phyloP scores from a whole-genome alignment of 35 echinoderm and acorn worm genomes.

The Lytechinus pictus region DNA sequence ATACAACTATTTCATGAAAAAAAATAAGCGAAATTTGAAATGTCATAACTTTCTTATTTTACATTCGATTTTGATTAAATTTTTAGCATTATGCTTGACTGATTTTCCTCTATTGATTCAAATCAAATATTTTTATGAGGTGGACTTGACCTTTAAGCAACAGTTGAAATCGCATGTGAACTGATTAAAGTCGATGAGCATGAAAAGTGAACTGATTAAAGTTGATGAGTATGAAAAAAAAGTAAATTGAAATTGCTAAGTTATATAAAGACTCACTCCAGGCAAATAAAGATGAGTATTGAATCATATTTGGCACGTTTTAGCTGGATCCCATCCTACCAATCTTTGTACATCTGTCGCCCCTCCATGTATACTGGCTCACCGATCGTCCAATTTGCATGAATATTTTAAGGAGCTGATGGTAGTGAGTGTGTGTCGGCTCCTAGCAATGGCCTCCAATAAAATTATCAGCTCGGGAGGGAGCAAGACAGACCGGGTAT shows the following conservation, averaged over 20 bases:
- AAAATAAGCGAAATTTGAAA: too few species aligned
- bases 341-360: slow-evolving; percentile 9
- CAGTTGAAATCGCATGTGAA: background rate
- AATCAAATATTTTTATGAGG: too few species aligned
- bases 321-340: background rate
- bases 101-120: too few species aligned
- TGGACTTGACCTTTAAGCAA: background rate
- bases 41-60: too few species aligned
- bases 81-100: too few species aligned
- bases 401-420: slow-evolving; percentile 32
- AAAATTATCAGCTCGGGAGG: background rate
- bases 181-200: background rate
- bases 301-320: background rate
- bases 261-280: background rate
- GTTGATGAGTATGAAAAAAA: background rate
- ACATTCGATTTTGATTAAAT: too few species aligned
- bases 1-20: too few species aligned
- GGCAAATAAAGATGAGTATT: background rate
- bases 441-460: slow-evolving; percentile 15
- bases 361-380: background rate
- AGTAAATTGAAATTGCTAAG: background rate
- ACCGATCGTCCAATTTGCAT: background rate
- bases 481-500: background rate
- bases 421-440: background rate
- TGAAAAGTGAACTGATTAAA: background rate